Conservation (phyloP, 1,140 invertebrate genomes). For the Drosophila ogumai region DNA sequence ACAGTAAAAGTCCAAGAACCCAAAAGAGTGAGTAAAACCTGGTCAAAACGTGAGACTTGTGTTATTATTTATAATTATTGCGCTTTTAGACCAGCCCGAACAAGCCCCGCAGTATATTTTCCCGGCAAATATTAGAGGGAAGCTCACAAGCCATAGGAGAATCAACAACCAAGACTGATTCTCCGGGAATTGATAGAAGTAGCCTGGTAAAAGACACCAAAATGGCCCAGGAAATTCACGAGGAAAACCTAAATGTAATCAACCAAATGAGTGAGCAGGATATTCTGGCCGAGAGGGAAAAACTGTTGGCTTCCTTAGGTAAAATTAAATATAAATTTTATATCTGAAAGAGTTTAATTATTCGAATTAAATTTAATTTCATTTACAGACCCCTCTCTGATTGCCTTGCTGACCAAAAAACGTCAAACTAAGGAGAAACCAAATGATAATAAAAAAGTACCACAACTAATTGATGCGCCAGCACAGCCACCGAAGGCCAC, state of each 20-base stretch:
- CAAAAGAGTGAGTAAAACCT: constrained; percentile 9
- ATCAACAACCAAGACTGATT: neutral
- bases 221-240: constrained; percentile 88
- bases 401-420: constrained; percentile 87
- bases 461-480: constrained; percentile 5
- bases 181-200: constrained; percentile 75
- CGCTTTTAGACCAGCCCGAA: constrained; percentile 7
- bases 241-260: constrained; percentile 90
- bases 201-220: constrained; percentile 86
- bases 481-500: constrained; percentile 1
- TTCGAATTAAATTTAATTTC: neutral
- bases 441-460: neutral
- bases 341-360: neutral
- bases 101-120: constrained; percentile 58
- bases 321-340: constrained; percentile 35
- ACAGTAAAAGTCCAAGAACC: neutral
- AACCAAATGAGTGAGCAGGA: constrained; percentile 90
- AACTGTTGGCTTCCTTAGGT: constrained; percentile 88
- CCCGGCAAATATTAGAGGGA: constrained; percentile 26
- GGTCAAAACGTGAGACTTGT: neutral
- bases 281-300: constrained; percentile 90
- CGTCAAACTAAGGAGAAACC: constrained; percentile 70
- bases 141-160: neutral
- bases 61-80: neutral
- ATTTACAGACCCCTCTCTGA: constrained; percentile 67